Percentiles rank a stretch among this genome's conserved stretches.
phyloP scores from a whole-genome alignment of 2,888 invertebrate genomes.

The Dynastes hyllus region DNA sequence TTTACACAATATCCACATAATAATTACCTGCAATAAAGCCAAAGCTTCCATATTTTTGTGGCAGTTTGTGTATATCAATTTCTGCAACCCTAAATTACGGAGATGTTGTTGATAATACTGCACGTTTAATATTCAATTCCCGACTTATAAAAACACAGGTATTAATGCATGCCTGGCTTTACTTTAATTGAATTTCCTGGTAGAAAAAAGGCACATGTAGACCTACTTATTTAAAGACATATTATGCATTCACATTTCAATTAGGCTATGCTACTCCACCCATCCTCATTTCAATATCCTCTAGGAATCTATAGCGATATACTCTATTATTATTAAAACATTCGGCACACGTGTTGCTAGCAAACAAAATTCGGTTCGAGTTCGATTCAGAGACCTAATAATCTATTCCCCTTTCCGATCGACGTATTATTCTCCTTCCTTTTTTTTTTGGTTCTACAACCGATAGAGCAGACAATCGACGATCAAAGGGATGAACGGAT shows the following conservation, averaged over 20 bases:
- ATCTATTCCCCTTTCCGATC: conserved; percentile 6
- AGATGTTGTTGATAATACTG: no score
- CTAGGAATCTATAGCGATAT: background rate
- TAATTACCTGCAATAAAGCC: no score
- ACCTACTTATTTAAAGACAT: no score
- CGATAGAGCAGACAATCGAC: conserved; percentile 51
- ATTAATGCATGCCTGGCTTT: no score
- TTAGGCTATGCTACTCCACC: background rate
- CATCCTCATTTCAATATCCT: background rate
- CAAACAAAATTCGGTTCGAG: background rate
- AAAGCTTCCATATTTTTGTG: no score
- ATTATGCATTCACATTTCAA: conserved; percentile 8
- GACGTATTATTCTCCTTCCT: background rate
- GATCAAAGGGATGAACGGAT: conserved; percentile 26
- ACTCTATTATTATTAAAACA: conserved; percentile 11
- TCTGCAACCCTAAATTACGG: no score
- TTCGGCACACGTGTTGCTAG: conserved; percentile 10
- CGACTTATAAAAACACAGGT: no score
- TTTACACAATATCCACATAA: no score
- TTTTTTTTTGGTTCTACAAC: conserved; percentile 3
- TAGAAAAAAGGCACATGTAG: no score
- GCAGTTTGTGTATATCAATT: no score
- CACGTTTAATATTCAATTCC: no score
- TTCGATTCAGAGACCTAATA: conserved; percentile 11
- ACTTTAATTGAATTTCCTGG: no score